A percentile compares a stretch with the other conserved stretches of the same genome.
phyloP scores from a whole-genome alignment of 2,888 invertebrate species.

The Panopea generosa region DNA sequence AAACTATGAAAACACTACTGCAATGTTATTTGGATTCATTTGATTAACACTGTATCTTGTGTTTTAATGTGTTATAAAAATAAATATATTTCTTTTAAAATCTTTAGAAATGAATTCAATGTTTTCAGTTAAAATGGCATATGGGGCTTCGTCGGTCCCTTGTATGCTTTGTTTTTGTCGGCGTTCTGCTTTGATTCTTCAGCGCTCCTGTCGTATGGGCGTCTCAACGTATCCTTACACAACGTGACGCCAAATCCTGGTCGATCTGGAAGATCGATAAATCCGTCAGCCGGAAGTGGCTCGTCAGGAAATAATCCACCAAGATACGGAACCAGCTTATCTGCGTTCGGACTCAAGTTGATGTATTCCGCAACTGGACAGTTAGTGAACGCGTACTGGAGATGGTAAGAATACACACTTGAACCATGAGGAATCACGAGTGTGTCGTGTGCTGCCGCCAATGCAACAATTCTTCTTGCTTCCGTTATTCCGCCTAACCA shows the following conservation, averaged over 20 bases:
- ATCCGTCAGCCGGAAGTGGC: constrained; percentile 81
- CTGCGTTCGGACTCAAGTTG: constrained; percentile 79
- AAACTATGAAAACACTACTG: too few species aligned
- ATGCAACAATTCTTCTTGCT: constrained; percentile 80
- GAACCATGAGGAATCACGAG: constrained; percentile 83
- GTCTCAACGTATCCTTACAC: constrained; percentile 68
- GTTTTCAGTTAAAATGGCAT: constrained; percentile 77
- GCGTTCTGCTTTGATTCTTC: constrained; percentile 75
- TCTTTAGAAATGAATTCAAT: too few species aligned
- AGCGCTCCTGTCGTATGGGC: constrained; percentile 76
- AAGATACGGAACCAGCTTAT: constrained; percentile 81
- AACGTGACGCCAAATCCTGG: constrained; percentile 83
- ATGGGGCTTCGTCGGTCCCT: constrained; percentile 65
- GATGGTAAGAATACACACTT: constrained; percentile 83
- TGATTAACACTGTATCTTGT: not conserved
- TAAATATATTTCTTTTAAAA: not conserved
- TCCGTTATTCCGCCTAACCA: constrained; percentile 84
- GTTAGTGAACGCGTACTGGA: constrained; percentile 82
- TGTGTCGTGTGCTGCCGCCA: constrained; percentile 81
- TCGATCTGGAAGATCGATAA: constrained; percentile 80
- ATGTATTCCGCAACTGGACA: constrained; percentile 83
- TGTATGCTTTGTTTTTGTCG: constrained; percentile 67
- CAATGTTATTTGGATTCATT: not conserved
- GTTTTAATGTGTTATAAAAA: not conserved
- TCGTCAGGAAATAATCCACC: constrained; percentile 82